These are phyloP conservation scores for Geotria australis DNA, from an alignment of 2,797 vertebrate species.

Conservation along the genomic window DNA sequence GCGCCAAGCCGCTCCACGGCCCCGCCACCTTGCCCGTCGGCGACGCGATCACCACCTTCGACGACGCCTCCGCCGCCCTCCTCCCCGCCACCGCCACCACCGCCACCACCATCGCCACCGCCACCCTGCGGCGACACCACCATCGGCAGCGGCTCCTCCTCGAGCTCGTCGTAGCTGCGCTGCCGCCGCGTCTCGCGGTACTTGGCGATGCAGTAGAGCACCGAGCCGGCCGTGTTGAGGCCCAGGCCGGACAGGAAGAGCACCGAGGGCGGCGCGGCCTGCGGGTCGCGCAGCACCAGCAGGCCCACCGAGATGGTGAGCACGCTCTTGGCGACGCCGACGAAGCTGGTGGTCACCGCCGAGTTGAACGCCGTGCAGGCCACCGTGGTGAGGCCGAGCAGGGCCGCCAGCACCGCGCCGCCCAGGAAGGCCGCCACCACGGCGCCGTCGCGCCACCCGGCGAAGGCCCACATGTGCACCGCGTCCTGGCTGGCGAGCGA, in stretches of 20 bases:
- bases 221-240: conserved; percentile 71
- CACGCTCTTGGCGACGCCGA: conserved; percentile 89
- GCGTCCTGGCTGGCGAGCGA: conserved; percentile 60
- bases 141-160: conserved; percentile 5
- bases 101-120: too few species aligned
- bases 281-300: conserved; percentile 68
- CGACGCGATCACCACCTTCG: too few species aligned
- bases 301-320: conserved; percentile 90
- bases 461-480: conserved; percentile 54
- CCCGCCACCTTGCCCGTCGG: too few species aligned
- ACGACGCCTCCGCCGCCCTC: too few species aligned
- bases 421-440: conserved; percentile 42
- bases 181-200: conserved; percentile 50
- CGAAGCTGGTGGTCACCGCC: conserved; percentile 91
- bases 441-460: conserved; percentile 45
- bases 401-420: conserved; percentile 58
- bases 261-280: conserved; percentile 49
- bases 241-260: conserved; percentile 70
- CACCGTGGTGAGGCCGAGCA: conserved; percentile 95
- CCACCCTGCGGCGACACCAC: too few species aligned
- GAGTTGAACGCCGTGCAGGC: conserved; percentile 98
- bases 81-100: too few species aligned
- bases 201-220: conserved; percentile 71
- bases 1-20: too few species aligned
- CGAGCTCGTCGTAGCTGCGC: conserved; percentile 48